Evolutionary conservation across 2,797 vertebrate genomes (phyloP), one percentile per base, ranked within the genome.

Genomic region (Sphenopsis melanotis): DNA sequence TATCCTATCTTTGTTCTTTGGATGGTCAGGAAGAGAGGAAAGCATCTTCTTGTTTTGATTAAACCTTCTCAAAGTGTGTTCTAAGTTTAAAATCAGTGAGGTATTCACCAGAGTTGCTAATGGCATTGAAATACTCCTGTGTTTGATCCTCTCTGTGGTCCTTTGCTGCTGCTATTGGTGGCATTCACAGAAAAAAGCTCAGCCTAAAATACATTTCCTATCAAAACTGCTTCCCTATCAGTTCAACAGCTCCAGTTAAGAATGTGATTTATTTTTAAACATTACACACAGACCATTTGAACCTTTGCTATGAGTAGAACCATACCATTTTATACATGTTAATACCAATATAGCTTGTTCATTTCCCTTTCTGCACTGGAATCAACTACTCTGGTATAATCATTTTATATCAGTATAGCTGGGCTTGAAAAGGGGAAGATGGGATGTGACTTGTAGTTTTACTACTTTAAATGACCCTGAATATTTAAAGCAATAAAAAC

Each of bases 231-330:
- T 87, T 83, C 90, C 37, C 18, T 93, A 63, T 59, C 60, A 34
- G 27, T 95, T 90, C 71, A 81, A 46, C 32, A 68, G 37, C 77
- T 91, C 71, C 81, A 61, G 44, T 75, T 77, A 83, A 79, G 53
- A 83, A 50, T 23, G 37, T 80, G 63, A 82, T 91, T 76, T 94
- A 81, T 91, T 90, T 94, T 94, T 87, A 84, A 86, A 78, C 36
- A 52, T 81, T 57, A 77, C 84, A 36, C 74, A 89, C 44, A 76
- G 34, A 15, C 44, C 34, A 39, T 90, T 74, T 89, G 68, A 93
- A 81, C 34, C 15, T 80, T 47, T 27, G 37, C 34, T 59, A 42
- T 42, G 68, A 72, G 49, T 36, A 59, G 68, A 89, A 61, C 71
- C 59, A 16, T 52, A 23, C 27, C 29, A 46, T 70, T 80, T 41